Evolutionary conservation across 2,113 vertebrate species (phyloP).

Genomic region (Scytalopus superciliaris): DNA sequence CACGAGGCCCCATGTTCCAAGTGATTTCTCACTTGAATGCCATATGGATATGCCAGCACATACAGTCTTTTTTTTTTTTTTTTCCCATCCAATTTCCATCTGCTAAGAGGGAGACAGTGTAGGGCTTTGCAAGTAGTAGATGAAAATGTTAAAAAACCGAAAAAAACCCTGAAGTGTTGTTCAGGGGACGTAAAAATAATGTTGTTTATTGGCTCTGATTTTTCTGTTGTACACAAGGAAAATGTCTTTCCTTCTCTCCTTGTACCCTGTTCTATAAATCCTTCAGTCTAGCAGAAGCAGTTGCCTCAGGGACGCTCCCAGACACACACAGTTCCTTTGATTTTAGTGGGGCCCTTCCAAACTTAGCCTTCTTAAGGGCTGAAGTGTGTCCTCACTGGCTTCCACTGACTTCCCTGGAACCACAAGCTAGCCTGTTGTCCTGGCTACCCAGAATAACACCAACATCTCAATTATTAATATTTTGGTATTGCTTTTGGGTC

Average conservation of each 20-base stretch:
- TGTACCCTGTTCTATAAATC: not conserved
- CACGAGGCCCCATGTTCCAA: slow-evolving; percentile 31
- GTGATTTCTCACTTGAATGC: slow-evolving; percentile 60
- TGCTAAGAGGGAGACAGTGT: slow-evolving; percentile 41
- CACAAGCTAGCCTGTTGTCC: not conserved
- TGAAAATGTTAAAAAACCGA: slow-evolving; percentile 41
- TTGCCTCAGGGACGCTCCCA: not conserved
- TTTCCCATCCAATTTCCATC: slow-evolving; percentile 33
- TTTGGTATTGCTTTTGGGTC: not conserved
- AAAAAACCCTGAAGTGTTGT: not conserved
- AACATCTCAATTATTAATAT: not conserved
- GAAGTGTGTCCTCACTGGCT: not conserved
- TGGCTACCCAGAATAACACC: not conserved
- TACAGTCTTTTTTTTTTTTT: slow-evolving; percentile 23
- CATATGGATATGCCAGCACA: slow-evolving; percentile 63
- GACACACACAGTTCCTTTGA: not conserved
- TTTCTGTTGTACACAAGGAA: not conserved
- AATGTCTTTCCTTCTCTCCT: not conserved
- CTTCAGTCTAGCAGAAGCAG: not conserved
- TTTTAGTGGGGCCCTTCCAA: not conserved
- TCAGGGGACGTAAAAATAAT: slow-evolving; percentile 16
- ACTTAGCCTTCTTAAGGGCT: not conserved
- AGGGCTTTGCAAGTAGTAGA: slow-evolving; percentile 34
- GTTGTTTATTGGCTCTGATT: not conserved
- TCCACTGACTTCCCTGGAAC: not conserved